Percentiles rank a stretch among this genome's conserved stretches.
Evolutionary conservation across 2,888 invertebrate genomes (phyloP).

Genomic region (Lasius fuliginosus): DNA sequence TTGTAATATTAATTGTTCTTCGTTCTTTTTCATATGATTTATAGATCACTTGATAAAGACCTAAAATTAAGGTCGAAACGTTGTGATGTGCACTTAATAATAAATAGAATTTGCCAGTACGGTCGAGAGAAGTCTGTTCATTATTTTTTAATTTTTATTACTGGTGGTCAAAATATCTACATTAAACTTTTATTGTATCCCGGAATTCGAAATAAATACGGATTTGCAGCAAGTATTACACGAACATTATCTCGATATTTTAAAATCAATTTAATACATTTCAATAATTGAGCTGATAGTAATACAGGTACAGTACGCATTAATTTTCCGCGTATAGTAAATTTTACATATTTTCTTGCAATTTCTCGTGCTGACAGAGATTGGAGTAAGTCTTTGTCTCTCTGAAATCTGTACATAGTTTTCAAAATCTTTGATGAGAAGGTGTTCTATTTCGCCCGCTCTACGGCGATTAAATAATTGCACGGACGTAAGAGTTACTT

Average conservation of each 20-base stretch:
- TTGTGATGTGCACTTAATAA: too few relatives aligned
- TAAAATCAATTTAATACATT: slow-evolving; percentile 1
- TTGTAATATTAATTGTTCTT: too few relatives aligned
- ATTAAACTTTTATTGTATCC: slow-evolving; percentile 16
- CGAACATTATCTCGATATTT: neutral
- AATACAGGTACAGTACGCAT: slow-evolving; percentile 24
- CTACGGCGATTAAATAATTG: slow-evolving; percentile 17
- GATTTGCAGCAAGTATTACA: neutral
- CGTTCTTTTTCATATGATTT: too few relatives aligned
- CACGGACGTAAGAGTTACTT: slow-evolving; percentile 15
- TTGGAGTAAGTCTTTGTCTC: neutral
- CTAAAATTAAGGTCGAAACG: too few relatives aligned
- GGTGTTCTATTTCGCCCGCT: slow-evolving; percentile 12
- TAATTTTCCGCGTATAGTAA: slow-evolving; percentile 5
- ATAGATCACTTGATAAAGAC: too few relatives aligned
- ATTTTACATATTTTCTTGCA: neutral
- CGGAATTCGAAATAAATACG: slow-evolving; percentile 8
- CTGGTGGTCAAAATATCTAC: too few relatives aligned
- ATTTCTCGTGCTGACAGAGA: slow-evolving; percentile 18
- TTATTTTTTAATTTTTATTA: too few relatives aligned
- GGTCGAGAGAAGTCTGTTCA: too few relatives aligned
- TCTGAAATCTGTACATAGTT: slow-evolving; percentile 4
- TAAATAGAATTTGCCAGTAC: too few relatives aligned
- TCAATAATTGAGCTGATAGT: neutral
- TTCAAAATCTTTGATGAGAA: slow-evolving; percentile 5